phyloP scores from a whole-genome alignment of 2,888 invertebrate genomes.

The Selenia dentaria region DNA sequence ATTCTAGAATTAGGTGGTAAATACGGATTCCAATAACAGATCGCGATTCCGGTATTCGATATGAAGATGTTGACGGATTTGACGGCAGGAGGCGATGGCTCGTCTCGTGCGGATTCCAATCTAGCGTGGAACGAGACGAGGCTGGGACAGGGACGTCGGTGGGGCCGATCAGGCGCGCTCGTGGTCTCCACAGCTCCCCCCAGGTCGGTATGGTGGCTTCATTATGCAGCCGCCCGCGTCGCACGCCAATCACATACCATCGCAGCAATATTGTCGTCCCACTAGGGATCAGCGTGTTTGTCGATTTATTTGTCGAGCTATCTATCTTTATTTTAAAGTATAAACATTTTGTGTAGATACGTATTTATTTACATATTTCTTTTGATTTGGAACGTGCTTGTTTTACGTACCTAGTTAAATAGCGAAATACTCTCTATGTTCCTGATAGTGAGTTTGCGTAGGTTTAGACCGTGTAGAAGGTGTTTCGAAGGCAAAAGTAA shows the following conservation, averaged over 20 bases:
- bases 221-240: constrained; percentile 80
- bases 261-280: constrained; percentile 74
- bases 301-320: constrained; percentile 47
- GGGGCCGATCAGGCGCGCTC: constrained; percentile 30
- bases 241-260: constrained; percentile 79
- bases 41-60: constrained; percentile 39
- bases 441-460: too few species aligned
- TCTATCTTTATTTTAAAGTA: constrained; percentile 25
- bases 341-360: too few species aligned
- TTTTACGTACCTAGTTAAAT: too few species aligned
- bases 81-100: constrained; percentile 60
- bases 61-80: constrained; percentile 62
- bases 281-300: constrained; percentile 67
- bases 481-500: too few species aligned
- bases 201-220: constrained; percentile 57
- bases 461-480: too few species aligned
- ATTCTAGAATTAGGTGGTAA: constrained; percentile 4
- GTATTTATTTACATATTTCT: too few species aligned
- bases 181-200: constrained; percentile 45
- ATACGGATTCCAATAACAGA: constrained; percentile 31
- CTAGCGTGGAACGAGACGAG: constrained; percentile 57
- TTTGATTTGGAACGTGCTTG: too few species aligned
- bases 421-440: too few species aligned
- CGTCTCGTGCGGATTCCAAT: constrained; percentile 62
- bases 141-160: constrained; percentile 41